A percentile compares a stretch with the other conserved stretches of the same genome.
Evolutionary conservation across 2,797 vertebrate species (phyloP).

Genomic region (Crocodylus rhombifer): DNA sequence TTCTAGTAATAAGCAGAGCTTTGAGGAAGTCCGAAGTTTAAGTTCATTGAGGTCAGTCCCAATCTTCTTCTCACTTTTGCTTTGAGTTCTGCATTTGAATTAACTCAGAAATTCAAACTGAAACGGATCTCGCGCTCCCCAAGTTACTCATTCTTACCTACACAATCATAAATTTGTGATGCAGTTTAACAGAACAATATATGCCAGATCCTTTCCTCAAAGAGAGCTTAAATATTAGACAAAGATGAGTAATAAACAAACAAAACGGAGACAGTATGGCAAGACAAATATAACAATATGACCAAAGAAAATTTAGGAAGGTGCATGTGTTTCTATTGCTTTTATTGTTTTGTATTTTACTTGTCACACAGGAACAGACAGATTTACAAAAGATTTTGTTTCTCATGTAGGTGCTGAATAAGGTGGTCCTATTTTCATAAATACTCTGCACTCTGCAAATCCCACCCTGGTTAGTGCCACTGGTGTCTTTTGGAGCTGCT

Average conservation of each 20-base stretch:
- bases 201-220: not conserved
- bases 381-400: not conserved
- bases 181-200: not conserved
- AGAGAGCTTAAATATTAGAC: not conserved
- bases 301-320: not conserved
- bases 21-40: not conserved
- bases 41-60: slow-evolving; percentile 1
- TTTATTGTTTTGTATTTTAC: not conserved
- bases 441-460: accelerated
- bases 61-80: slow-evolving; percentile 56
- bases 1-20: not conserved
- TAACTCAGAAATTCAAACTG: slow-evolving; percentile 9
- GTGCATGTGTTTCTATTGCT: not conserved
- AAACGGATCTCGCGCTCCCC: slow-evolving; percentile 57
- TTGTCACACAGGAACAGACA: accelerated
- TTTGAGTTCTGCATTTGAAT: slow-evolving; percentile 15
- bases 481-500: not conserved
- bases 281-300: not conserved
- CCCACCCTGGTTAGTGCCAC: not conserved
- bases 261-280: not conserved
- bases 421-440: not conserved
- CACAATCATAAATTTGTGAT: not conserved
- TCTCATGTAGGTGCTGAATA: not conserved
- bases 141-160: not conserved
- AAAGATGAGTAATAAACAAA: not conserved